phyloP scores from a whole-genome alignment of 2,113 vertebrate species.

The Podarcis raffonei region DNA sequence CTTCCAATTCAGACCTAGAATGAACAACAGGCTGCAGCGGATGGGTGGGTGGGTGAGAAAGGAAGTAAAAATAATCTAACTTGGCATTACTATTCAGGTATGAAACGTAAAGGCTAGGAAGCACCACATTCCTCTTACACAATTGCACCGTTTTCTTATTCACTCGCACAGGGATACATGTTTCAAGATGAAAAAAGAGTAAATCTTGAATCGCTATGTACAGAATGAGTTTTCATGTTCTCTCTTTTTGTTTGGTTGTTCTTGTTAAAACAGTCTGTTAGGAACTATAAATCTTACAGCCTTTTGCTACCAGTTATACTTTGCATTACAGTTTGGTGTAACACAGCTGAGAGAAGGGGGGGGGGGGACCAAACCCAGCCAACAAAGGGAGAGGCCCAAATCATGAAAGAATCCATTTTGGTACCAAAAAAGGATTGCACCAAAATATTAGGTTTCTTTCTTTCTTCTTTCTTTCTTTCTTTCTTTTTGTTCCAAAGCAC shows the following conservation, averaged over 20 bases:
- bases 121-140: background rate
- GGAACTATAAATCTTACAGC: conserved; percentile 30
- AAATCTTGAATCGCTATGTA: conserved; percentile 37
- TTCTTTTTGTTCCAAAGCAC: background rate
- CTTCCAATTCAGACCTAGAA: too few species aligned
- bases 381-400: background rate
- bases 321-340: conserved; percentile 23
- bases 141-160: background rate
- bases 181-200: conserved; percentile 30
- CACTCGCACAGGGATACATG: background rate
- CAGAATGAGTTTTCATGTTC: conserved; percentile 32
- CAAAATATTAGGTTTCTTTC: background rate
- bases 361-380: background rate
- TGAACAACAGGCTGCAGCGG: background rate
- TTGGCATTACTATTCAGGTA: background rate
- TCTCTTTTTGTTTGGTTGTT: conserved; percentile 42
- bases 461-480: too few species aligned
- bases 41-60: background rate
- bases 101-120: background rate
- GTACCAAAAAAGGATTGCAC: background rate
- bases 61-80: background rate
- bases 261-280: conserved; percentile 45
- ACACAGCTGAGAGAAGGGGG: too few species aligned
- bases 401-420: background rate
- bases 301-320: background rate